These are phyloP conservation scores for Drosophila pruinosa DNA, from an alignment of 1,140 invertebrate species.

Conservation along the genomic window DNA sequence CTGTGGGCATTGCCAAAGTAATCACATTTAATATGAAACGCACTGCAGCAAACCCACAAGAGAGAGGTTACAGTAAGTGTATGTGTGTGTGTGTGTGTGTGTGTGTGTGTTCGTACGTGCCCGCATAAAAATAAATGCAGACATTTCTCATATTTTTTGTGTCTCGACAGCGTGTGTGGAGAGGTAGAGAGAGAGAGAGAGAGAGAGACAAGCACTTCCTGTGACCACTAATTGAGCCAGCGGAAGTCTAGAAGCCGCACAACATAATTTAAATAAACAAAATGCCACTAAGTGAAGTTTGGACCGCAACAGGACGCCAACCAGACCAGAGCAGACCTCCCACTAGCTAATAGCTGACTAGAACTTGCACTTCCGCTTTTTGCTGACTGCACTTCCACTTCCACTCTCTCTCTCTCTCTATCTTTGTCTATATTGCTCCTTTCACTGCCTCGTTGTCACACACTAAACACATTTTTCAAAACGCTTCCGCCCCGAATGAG, in stretches of 20 bases:
- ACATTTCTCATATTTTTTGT: conserved; percentile 34
- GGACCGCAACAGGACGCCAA: conserved; percentile 69
- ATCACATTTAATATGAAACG: conserved; percentile 81
- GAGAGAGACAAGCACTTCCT: conserved; percentile 32
- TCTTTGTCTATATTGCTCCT: conserved; percentile 11
- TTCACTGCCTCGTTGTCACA: conserved; percentile 50
- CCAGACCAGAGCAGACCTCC: conserved; percentile 33
- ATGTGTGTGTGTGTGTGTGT: conserved; percentile 18
- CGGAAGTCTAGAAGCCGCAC: conserved; percentile 78
- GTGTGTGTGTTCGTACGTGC: conserved; percentile 21
- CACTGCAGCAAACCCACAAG: conserved; percentile 65
- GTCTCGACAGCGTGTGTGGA: background rate
- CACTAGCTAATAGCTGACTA: conserved; percentile 7
- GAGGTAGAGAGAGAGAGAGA: background rate
- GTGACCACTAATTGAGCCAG: conserved; percentile 76
- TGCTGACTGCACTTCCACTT: background rate
- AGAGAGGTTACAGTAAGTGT: conserved; percentile 25
- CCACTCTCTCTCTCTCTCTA: background rate
- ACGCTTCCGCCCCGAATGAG: conserved; percentile 51
- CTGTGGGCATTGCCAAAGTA: conserved; percentile 73
- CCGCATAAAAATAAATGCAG: conserved; percentile 45
- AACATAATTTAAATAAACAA: conserved; percentile 81
- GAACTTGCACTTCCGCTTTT: conserved; percentile 27
- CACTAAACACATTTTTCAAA: conserved; percentile 80
- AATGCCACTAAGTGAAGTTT: conserved; percentile 78